Base-by-base conservation (phyloP, 2,888 invertebrate genomes). In the Phoenoteleia sp. region DNA sequence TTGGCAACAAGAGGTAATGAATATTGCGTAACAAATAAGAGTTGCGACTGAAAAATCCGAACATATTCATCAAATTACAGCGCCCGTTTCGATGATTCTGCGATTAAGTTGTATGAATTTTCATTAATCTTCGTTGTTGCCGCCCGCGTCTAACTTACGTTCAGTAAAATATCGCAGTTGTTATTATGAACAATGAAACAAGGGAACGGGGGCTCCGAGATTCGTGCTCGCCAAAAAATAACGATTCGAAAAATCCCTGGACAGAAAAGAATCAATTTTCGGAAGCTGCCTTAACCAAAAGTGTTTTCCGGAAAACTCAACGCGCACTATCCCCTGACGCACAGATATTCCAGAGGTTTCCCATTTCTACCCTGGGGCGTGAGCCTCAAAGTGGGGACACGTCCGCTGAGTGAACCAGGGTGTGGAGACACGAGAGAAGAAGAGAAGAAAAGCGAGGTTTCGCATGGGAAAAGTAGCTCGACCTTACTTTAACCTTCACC, bases 401-500 rank as follows among this genome's bases (percentile, higher is more conserved):
- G 86, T 79, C 67, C 74, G 62, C 13, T 25, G 62, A 85, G 62
- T 85, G 69, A 87, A 87, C 88, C 86, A 87, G 86, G 88, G 87
- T 33, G 67, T 42, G 58, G 69, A 81, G 83, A 86, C 88, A 86
- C 81, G 82, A 75, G 85, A 86, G 86, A 89, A 86, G 87, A 86
- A 83, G 87, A 87, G 86, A 87, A 89, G 89, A 86, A 88, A 89
- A 88, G 62, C 33, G 54, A 54, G 52, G 29, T 86, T 90, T 87
- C 89, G 88, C 87, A 89, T 88, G 88, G 87, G 88, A 89, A 83
- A 88, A 90, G 90, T 90, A 85, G 87, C 88, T 89, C 90, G 89
- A 90, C 90, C 90, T 90, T 90, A 88, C 81, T 87, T 88, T 88
- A 90, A 90, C 89, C 89, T 89, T 90, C 90, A 88, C 88, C 87